Evolutionary conservation across 2,888 invertebrate genomes (phyloP), one percentile per base, ranked within the genome.

Genomic region (Hypena proboscidalis): DNA sequence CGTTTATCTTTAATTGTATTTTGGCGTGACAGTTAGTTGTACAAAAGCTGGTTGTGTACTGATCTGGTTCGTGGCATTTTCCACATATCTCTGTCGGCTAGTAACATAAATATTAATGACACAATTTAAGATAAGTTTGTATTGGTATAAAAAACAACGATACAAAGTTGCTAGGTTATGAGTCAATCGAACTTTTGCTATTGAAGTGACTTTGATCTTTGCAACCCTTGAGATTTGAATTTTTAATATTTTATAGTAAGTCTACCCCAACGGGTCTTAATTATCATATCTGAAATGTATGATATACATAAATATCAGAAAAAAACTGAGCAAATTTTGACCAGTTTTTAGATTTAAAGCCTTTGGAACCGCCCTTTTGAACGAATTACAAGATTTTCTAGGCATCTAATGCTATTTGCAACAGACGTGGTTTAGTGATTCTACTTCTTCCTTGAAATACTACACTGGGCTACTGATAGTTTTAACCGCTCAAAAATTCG

Each of bases 61-160:
- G 54, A 59, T 27, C 34, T n/a, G 40, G 25, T 34, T 45, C 8
- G 39, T 52, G 69, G 62, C 48, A 57, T 47, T 65, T 72, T 72
- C 73, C 71, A 60, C 33, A 30, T 38, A 48, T 49, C 46, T 29
- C 25, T 32, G 33, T 38, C 46, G 29, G 43, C 34, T 41, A 36
- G 36, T 30, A 40, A 48, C 30, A 56, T 49, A 49, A 46, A 42
- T 49, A 35, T 38, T 15, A 19, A 40, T 20, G 19, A 38, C 26
- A 56, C 32, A 29, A 34, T 40, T 5, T 23, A 30, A 43, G 65
- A 61, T 61, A 61, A 59, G 15, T 19, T 11, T 19, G 9, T 7
- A 14, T 39, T 9, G 20, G n/a, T n/a, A 31, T 37, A 48, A 46
- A 55, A 50, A 64, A 60, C 42, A 44, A 56, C n/a, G n/a, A 25